Conservation (phyloP, 2,888 invertebrate species). For the Mythimna loreyi region DNA sequence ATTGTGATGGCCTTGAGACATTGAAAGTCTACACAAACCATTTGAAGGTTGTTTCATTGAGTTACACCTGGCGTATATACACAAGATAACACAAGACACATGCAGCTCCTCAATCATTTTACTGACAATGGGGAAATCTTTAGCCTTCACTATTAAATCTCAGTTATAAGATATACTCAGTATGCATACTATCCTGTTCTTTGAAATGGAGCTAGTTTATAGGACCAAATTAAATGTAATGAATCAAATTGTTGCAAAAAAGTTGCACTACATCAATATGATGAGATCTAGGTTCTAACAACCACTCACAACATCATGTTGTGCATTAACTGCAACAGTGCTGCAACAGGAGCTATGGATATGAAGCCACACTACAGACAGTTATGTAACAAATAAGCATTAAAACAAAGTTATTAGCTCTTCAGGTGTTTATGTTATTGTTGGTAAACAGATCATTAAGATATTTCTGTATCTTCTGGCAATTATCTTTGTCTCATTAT, state of each 20-base stretch:
- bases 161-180: neutral
- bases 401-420: neutral
- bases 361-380: neutral
- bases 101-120: slow-evolving; percentile 12
- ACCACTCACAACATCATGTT: neutral
- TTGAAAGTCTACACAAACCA: slow-evolving; percentile 2
- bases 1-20: neutral
- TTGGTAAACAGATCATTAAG: slow-evolving; percentile 27
- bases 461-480: neutral
- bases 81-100: slow-evolving; percentile 17
- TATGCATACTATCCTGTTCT: neutral
- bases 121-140: neutral
- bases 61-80: slow-evolving; percentile 25
- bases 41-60: slow-evolving; percentile 23
- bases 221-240: neutral
- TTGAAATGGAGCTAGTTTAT: neutral
- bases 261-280: neutral
- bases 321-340: neutral
- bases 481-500: neutral
- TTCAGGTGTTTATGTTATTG: slow-evolving; percentile 8
- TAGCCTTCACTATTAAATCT: slow-evolving; percentile 4
- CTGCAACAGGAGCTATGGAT: neutral
- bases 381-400: slow-evolving; percentile 25
- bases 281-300: neutral
- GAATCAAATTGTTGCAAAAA: slow-evolving; percentile 8